Base-by-base conservation (phyloP, 2,113 vertebrate genomes). In the Acanthisitta chloris region DNA sequence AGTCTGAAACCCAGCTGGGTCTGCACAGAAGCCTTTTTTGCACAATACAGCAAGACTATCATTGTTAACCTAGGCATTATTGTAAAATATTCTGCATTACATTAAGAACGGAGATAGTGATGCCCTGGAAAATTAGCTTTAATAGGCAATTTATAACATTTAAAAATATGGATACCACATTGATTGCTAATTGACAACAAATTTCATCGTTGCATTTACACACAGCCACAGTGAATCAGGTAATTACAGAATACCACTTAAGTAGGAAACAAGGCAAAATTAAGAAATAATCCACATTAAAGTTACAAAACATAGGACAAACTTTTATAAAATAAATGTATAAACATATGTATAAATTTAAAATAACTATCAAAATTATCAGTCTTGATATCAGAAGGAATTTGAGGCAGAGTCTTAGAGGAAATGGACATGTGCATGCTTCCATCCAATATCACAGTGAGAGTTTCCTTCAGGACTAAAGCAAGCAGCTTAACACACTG, bases 1-100 rank as follows among this genome's bases (percentile, higher is more conserved):
- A 98, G 98, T 98, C 98, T 98, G 98, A 98, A 99, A 98, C 98
- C 99, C 98, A 99, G 99, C 99, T 99, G 99, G 98, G 98, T 98
- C 98, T 98, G 98, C 99, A 99, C 98, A 98, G 99, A 99, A 99
- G 99, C 98, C 97, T 98, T 98, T 98, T 98, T 97, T 96, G 98
- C 98, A 98, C 98, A 99, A 99, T 98, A 98, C 98, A 98, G 98
- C 97, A 98, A 98, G 98, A 98, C 98, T 98, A 98, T 98, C 98
- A 98, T 98, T 98, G 98, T 98, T 98, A 98, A 98, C 98, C 98
- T 98, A 98, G 97, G 97, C 98, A 98, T 98, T 97, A 91, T 98
- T 98, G 94, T 96, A 97, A 98, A 97, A 97, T 99, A 98, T 97
- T 98, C 98, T 96, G 97, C 97, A 98, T 98, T 96, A 96, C 97